Percentiles rank a stretch among this genome's conserved stretches.
Evolutionary conservation across 2,888 invertebrate species (phyloP).

Genomic region (Epiblema foenella): DNA sequence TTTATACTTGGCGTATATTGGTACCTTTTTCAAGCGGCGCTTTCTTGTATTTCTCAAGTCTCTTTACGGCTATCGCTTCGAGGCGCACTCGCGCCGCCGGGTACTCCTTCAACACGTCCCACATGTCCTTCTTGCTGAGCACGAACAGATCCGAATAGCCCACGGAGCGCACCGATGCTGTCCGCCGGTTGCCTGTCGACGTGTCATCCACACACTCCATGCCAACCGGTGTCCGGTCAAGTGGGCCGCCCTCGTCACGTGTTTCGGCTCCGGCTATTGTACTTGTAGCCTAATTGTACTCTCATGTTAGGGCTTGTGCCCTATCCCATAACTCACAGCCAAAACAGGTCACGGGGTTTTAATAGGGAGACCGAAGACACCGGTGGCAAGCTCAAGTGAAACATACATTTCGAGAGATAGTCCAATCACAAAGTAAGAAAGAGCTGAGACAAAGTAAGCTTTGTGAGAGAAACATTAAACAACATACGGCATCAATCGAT

Average conservation of each 20-base stretch:
- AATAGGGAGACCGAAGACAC: slow-evolving; percentile 64
- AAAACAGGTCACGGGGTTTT: slow-evolving; percentile 56
- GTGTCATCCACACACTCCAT: slow-evolving; percentile 85
- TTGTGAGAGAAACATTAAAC: slow-evolving; percentile 53
- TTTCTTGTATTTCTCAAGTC: slow-evolving; percentile 98
- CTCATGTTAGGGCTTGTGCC: slow-evolving; percentile 3
- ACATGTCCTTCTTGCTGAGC: slow-evolving; percentile 99
- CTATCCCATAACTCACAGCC: slow-evolving; percentile 47
- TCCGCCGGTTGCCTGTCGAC: slow-evolving; percentile 96
- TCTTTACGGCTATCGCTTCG: slow-evolving; percentile 98
- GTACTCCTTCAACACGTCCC: slow-evolving; percentile 99
- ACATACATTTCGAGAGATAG: slow-evolving; percentile 37
- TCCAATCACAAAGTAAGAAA: slow-evolving; percentile 44
- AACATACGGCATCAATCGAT: slow-evolving; percentile 56
- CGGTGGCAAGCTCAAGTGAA: slow-evolving; percentile 57
- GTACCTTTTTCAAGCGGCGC: slow-evolving; percentile 96
- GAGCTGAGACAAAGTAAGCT: slow-evolving; percentile 54
- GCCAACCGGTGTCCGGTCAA: slow-evolving; percentile 77
- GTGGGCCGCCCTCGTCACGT: slow-evolving; percentile 56
- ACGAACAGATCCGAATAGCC: slow-evolving; percentile 99
- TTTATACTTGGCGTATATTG: slow-evolving; percentile 5
- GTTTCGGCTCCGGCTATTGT: slow-evolving; percentile 53
- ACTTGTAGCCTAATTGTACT: not conserved
- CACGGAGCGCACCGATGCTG: slow-evolving; percentile 98
- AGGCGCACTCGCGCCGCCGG: slow-evolving; percentile 96